These are phyloP conservation scores for Callinectes sapidus DNA, from an alignment of 2,888 invertebrate genomes.

Conservation along the genomic window DNA sequence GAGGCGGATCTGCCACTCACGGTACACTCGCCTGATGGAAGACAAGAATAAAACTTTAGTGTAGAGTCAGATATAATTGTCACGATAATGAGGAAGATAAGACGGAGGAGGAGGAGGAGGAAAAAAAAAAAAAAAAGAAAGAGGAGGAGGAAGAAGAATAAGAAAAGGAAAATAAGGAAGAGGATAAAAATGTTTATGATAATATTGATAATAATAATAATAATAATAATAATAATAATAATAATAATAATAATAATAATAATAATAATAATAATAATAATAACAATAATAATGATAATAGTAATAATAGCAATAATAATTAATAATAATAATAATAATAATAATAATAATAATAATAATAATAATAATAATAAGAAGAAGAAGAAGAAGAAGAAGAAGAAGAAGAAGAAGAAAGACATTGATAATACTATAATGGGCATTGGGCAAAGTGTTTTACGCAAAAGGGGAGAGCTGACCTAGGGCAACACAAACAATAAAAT, in stretches of 20 bases:
- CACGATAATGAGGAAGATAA: background rate
- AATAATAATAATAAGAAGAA: background rate
- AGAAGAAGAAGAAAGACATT: background rate
- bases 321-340: no score
- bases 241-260: slow-evolving; percentile 1
- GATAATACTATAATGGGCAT: no score
- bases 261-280: slow-evolving; percentile 1
- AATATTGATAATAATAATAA: background rate
- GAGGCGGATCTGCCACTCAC: background rate
- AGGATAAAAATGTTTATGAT: background rate
- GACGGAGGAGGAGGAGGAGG: no score
- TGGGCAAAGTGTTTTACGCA: no score
- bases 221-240: background rate
- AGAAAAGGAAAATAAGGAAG: no score
- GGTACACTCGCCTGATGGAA: background rate
- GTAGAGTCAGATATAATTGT: background rate
- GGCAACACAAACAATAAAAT: no score
- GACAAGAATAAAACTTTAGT: background rate
- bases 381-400: background rate
- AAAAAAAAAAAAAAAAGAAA: no score
- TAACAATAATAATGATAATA: background rate
- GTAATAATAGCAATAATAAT: background rate
- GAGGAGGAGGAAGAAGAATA: no score
- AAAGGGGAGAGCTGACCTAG: no score
- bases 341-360: no score